phyloP scores from a whole-genome alignment of 2,888 invertebrate genomes.

The Catocala fraxini region DNA sequence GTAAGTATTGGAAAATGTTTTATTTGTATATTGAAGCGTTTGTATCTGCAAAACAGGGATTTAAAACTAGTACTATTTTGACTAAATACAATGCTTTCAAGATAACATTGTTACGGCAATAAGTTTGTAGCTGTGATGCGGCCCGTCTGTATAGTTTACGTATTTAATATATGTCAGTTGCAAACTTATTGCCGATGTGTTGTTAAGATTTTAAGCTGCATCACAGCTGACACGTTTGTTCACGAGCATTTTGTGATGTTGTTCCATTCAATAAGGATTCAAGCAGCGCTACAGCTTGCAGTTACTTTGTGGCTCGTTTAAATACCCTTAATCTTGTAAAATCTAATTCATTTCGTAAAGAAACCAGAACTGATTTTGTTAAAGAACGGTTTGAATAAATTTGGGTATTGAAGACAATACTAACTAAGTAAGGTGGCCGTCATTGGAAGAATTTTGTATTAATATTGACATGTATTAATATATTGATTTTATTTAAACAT shows the following conservation, averaged over 20 bases:
- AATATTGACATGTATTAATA: neutral
- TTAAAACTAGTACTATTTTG: neutral
- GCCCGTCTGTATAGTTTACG: neutral
- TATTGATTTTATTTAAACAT: neutral
- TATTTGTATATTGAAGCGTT: too few species aligned
- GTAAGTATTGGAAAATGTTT: too few species aligned
- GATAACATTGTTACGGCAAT: neutral
- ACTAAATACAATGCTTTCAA: too few species aligned
- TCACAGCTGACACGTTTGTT: too few species aligned
- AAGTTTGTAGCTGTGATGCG: neutral
- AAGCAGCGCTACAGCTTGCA: neutral
- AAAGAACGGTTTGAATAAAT: neutral
- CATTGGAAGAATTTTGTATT: conserved; percentile 1
- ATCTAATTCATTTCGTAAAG: neutral
- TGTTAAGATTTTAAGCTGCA: too few species aligned
- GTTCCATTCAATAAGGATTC: neutral
- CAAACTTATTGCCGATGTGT: too few species aligned
- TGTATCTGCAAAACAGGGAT: conserved; percentile 1
- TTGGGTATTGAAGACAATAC: conserved; percentile 8
- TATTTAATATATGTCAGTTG: neutral
- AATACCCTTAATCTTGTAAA: neutral
- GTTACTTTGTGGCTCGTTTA: neutral
- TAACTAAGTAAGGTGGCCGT: neutral
- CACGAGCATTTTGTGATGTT: neutral
- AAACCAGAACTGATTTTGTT: neutral